These are phyloP conservation scores for Nomia melanderi DNA, from an alignment of 1,140 invertebrate genomes.

Conservation along the genomic window DNA sequence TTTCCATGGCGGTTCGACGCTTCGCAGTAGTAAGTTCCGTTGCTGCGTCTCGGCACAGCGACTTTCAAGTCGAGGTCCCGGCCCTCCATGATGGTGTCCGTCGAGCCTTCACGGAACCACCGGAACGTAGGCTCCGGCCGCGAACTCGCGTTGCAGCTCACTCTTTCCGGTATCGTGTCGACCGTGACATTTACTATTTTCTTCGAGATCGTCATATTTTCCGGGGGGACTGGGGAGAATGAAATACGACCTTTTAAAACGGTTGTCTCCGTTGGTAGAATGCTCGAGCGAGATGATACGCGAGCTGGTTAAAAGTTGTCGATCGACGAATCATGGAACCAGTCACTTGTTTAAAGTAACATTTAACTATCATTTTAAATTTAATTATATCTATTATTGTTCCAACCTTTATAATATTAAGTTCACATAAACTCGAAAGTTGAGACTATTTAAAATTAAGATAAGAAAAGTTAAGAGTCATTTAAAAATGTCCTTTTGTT, in stretches of 20 bases:
- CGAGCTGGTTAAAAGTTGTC: neutral
- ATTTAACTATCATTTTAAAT: too few relatives aligned
- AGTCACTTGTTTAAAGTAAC: too few relatives aligned
- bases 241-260: neutral
- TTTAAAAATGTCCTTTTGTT: too few relatives aligned
- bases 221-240: conserved; percentile 88
- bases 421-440: too few relatives aligned
- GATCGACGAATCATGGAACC: neutral
- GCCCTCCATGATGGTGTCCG: conserved; percentile 80
- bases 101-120: conserved; percentile 84
- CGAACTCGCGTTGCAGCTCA: conserved; percentile 89
- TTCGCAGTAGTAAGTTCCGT: conserved; percentile 88
- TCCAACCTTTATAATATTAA: too few relatives aligned
- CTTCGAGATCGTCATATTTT: conserved; percentile 89
- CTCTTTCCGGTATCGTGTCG: conserved; percentile 87
- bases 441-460: too few relatives aligned
- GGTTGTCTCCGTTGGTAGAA: neutral
- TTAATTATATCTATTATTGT: too few relatives aligned
- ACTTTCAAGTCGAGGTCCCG: conserved; percentile 83
- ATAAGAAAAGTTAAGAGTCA: too few relatives aligned
- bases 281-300: neutral
- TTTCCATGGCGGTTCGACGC: conserved; percentile 89
- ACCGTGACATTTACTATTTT: conserved; percentile 88
- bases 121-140: conserved; percentile 86
- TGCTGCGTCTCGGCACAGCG: conserved; percentile 83